Percentiles rank a stretch among this genome's conserved stretches.
phyloP scores from a whole-genome alignment of 2,113 vertebrate species.

The Chrysochloris asiatica region DNA sequence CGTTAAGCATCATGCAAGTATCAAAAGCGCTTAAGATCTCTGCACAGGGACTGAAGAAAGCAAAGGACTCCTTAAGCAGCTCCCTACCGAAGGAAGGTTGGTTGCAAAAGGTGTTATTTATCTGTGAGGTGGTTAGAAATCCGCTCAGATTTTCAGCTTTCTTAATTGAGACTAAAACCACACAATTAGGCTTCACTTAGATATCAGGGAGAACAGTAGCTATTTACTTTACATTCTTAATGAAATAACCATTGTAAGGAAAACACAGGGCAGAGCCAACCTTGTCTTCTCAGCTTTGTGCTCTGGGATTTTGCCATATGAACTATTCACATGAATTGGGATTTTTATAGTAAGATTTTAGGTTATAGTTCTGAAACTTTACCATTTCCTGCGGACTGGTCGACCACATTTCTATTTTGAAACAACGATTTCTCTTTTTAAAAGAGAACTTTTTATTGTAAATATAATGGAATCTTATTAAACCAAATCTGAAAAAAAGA shows the following conservation, averaged over 20 bases:
- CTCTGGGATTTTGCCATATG: conserved; percentile 68
- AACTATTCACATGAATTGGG: conserved; percentile 62
- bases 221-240: conserved; percentile 76
- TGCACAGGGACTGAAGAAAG: conserved; percentile 22
- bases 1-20: conserved; percentile 52
- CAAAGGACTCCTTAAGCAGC: conserved; percentile 62
- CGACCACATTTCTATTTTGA: background rate
- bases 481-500: conserved; percentile 7
- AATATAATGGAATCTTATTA: conserved; percentile 7
- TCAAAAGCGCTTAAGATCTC: conserved; percentile 63
- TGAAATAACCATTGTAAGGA: conserved; percentile 75
- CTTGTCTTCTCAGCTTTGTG: conserved; percentile 60
- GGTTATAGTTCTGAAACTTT: conserved; percentile 37
- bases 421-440: conserved; percentile 21
- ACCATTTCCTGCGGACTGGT: background rate
- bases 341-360: conserved; percentile 67
- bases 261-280: conserved; percentile 53
- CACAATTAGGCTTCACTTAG: conserved; percentile 72
- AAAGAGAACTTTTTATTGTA: background rate
- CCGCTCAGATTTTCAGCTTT: conserved; percentile 66
- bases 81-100: conserved; percentile 47
- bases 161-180: conserved; percentile 75
- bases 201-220: conserved; percentile 70
- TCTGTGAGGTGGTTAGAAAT: conserved; percentile 69
- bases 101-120: conserved; percentile 69